Base-by-base conservation (phyloP, 2,888 invertebrate genomes). In the Cotesia congregata region DNA sequence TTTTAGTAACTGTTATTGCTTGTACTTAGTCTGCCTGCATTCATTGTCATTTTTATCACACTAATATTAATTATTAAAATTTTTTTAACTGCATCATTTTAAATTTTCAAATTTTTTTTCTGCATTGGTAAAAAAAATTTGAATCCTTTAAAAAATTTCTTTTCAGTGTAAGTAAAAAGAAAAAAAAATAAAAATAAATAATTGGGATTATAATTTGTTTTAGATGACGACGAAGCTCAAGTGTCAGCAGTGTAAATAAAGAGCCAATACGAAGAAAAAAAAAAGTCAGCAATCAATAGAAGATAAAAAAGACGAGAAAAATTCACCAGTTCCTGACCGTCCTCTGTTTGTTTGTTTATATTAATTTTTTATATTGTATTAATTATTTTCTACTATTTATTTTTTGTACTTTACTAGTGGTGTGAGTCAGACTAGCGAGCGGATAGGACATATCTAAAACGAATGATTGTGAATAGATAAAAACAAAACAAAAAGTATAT, bases 171-270 rank as follows among this genome's bases (percentile, higher is more conserved):
- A 30, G 30, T 30, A 20, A 20, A 20, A 17, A 17, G 1, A 30
- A 30, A 7, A n/a, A 17, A 71, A 67, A 68, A 67, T 65, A 41
- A 9, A 73, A 67, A 72, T 60, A 39, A 41, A 73, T 17, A 78
- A 87, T 89, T 78, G 1, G 9, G 50, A 4, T 85, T 89, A 20
- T 69, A 79, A 86, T 87, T 84, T 87, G 86, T 91, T 90, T 79
- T 91, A 93, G 93, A 93, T 90, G 93, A 93, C 84, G 93, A 93
- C 85, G 93, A 93, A 86, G 92, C 93, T 75, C 93, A 93, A 90
- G 93, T 93, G 80, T 93, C 93, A 74, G 93, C 93, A 78, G 93
- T 93, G 78, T 91, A 87, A 84, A 71, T 68, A 65, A 40, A 9
- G 68, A 38, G 61, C 20, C 9, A 60, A 15, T 17, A 73, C 12